Percentiles rank a stretch among this genome's conserved stretches.
Evolutionary conservation across 2,113 vertebrate genomes (phyloP).

Genomic region (Pogonocichla stellata): DNA sequence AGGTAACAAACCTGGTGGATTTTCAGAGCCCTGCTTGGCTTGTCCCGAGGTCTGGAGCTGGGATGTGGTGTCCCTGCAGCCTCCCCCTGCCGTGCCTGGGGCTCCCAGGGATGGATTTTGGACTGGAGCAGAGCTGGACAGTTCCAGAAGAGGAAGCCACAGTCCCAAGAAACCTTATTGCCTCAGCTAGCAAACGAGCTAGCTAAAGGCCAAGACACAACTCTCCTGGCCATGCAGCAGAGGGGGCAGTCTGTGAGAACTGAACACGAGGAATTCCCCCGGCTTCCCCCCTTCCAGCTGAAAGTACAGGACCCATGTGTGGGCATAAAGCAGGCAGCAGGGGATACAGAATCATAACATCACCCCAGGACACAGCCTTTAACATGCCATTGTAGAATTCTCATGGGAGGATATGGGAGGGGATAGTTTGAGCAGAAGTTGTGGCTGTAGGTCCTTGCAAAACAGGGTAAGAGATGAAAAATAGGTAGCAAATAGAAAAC

Average conservation of each 20-base stretch:
- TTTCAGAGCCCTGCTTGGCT: background rate
- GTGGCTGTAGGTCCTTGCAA: background rate
- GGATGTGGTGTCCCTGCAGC: background rate
- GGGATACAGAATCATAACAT: too few relatives aligned
- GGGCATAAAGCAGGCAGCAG: too few relatives aligned
- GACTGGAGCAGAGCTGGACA: background rate
- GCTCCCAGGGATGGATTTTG: background rate
- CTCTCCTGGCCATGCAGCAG: background rate
- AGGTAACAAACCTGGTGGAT: background rate
- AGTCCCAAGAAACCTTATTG: background rate
- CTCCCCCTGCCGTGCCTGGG: background rate
- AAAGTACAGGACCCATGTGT: background rate
- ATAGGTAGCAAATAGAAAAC: background rate
- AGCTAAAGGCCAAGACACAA: background rate
- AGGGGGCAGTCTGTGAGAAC: background rate
- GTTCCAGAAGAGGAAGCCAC: background rate
- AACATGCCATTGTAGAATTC: background rate
- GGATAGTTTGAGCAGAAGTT: background rate
- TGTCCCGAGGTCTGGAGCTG: accelerated
- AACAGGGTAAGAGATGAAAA: background rate
- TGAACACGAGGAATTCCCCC: background rate
- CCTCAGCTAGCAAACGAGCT: background rate
- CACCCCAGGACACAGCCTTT: background rate
- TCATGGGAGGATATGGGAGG: background rate
- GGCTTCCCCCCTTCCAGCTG: too few relatives aligned